Conservation (phyloP, 2,113 vertebrate species). For the Hippocampus mohnikei region DNA sequence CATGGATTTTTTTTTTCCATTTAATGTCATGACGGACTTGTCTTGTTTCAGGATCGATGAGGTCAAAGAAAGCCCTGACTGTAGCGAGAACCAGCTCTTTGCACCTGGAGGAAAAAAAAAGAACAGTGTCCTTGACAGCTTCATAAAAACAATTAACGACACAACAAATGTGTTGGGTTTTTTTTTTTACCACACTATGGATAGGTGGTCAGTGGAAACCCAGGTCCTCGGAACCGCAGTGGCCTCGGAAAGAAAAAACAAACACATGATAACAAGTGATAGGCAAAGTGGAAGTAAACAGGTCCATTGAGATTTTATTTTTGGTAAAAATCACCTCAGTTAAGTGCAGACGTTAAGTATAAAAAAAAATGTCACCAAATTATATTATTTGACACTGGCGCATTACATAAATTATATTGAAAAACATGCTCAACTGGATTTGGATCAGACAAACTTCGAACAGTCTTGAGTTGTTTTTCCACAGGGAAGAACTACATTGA, state of each 20-base stretch:
- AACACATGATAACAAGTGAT: too few species aligned
- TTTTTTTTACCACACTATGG: conserved; percentile 88
- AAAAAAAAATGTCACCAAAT: too few species aligned
- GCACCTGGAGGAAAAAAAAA: conserved; percentile 76
- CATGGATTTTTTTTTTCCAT: too few species aligned
- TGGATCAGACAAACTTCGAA: background rate
- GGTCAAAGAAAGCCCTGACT: conserved; percentile 88
- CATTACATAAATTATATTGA: too few species aligned
- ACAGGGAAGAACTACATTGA: background rate
- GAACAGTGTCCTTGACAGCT: background rate
- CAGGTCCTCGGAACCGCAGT: conserved; percentile 91
- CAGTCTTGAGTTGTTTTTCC: background rate
- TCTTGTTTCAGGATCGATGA: conserved; percentile 85
- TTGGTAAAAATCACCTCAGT: too few species aligned
- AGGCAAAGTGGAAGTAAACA: too few species aligned
- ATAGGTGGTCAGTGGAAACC: conserved; percentile 95
- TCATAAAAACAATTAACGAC: background rate
- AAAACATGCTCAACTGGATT: background rate
- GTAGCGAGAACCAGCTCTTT: conserved; percentile 93
- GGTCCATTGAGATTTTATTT: too few species aligned
- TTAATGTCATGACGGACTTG: conserved; percentile 80
- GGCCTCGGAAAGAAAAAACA: conserved; percentile 66
- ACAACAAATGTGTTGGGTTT: background rate
- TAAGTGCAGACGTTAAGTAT: too few species aligned
- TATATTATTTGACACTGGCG: too few species aligned